Base-by-base conservation (phyloP, 2,113 vertebrate genomes). In the Camelus dromedarius region DNA sequence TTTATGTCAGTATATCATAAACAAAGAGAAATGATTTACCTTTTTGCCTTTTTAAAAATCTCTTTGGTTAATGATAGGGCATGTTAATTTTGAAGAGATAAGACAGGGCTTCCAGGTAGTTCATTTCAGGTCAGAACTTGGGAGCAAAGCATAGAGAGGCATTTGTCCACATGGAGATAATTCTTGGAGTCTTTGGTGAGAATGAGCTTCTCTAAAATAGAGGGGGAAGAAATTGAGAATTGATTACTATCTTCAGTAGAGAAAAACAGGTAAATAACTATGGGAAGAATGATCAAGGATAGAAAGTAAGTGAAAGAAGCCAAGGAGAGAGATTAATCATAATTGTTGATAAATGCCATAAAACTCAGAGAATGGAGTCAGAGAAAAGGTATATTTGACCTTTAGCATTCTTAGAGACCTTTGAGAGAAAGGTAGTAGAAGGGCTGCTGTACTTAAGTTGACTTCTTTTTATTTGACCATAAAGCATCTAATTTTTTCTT, bases 201-300 rank as follows among this genome's bases (percentile, higher is more conserved):
- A 93, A 66, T 69, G 22, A 87, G 42, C 62, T 87, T 81, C 91
- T 52, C 85, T 50, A 95, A 67, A 88, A 54, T 73, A 62, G n/a
- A 75, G 48, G 28, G 38, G 30, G 15, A 38, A 67, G 56, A 94
- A 52, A 75, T 52, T 72, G 66, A 96, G 46, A 88, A 72, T 73
- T 82, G 80, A 15, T 42, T 42, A 42, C 38, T 70, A 82, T 66
- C 69, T 93, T 93, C 56, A 69, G 0, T 69, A 60, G 52, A 73
- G 35, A 72, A 88, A 92, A 75, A 75, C 72, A 72, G 48, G 62
- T 86, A 70, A 90, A 64, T 94, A 73, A 82, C 26, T 64, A 91
- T 75, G 35, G n/a, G 76, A 84, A 95, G 72, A 84, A 80, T 46
- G 89, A 15, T 79, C 9, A 96, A 84, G 19, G 7, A 5, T 86